A percentile compares a stretch with the other conserved stretches of the same genome.
These are phyloP conservation scores for Gnathonemus longibarbis DNA, from an alignment of 2,113 vertebrate genomes.

Conservation along the genomic window DNA sequence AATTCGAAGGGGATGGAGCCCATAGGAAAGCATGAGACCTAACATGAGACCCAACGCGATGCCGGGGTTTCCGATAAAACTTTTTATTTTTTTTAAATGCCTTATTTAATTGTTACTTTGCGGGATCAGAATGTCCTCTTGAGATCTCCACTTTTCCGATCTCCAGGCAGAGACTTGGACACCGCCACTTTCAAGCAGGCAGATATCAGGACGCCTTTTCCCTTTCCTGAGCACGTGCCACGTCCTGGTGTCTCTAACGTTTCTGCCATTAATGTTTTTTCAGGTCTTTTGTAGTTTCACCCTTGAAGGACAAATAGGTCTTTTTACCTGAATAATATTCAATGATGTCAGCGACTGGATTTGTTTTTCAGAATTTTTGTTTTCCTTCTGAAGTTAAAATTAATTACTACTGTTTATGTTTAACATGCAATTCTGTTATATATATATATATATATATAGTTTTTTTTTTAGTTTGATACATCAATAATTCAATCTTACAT, in stretches of 20 bases:
- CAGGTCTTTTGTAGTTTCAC: neutral
- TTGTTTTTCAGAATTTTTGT: neutral
- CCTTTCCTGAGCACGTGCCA: neutral
- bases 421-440: neutral
- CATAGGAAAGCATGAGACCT: neutral
- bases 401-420: neutral
- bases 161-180: neutral
- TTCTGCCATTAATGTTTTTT: neutral
- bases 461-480: neutral
- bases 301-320: neutral
- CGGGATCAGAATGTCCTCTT: conserved; percentile 5
- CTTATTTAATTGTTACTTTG: conserved; percentile 11
- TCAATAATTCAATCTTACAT: neutral
- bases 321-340: neutral
- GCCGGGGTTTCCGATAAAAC: neutral
- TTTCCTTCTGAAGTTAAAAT: neutral
- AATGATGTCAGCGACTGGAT: neutral
- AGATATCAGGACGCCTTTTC: neutral
- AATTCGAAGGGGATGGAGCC: neutral
- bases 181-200: neutral
- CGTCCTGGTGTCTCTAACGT: neutral
- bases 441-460: neutral
- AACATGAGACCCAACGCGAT: neutral
- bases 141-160: neutral
- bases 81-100: neutral